Evolutionary conservation across 1,140 invertebrate genomes (phyloP).

Genomic region (Bicyclus anynana): DNA sequence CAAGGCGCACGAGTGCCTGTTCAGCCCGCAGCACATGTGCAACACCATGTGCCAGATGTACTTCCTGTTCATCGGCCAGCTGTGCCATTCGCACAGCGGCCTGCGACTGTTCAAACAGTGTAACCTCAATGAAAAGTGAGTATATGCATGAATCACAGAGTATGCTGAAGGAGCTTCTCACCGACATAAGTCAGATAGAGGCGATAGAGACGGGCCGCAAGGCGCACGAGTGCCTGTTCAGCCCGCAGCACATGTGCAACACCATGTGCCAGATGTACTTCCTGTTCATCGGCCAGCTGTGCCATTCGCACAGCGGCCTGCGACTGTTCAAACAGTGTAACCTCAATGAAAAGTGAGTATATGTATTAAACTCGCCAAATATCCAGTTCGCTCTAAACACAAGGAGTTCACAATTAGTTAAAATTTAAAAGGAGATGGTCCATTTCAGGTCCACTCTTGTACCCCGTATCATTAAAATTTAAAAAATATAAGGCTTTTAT

Average conservation of each 20-base stretch:
- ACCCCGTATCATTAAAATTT: too few species aligned
- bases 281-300: slow-evolving; percentile 92
- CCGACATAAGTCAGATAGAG: slow-evolving; percentile 88
- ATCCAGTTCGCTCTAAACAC: too few species aligned
- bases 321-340: slow-evolving; percentile 86
- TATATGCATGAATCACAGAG: not conserved
- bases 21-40: slow-evolving; percentile 91
- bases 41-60: slow-evolving; percentile 95
- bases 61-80: slow-evolving; percentile 93
- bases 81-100: slow-evolving; percentile 87
- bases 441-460: too few species aligned
- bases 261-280: slow-evolving; percentile 97
- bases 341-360: slow-evolving; percentile 79
- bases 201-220: slow-evolving; percentile 85
- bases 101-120: slow-evolving; percentile 86
- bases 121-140: slow-evolving; percentile 81
- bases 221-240: slow-evolving; percentile 92
- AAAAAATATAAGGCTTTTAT: too few species aligned
- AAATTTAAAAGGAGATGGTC: too few species aligned
- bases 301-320: slow-evolving; percentile 84
- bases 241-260: slow-evolving; percentile 90
- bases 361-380: too few species aligned
- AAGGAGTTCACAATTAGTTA: too few species aligned
- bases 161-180: slow-evolving; percentile 87
- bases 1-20: slow-evolving; percentile 90